These are phyloP conservation scores for Laothoe populi DNA, from an alignment of 2,888 invertebrate genomes.

Conservation along the genomic window DNA sequence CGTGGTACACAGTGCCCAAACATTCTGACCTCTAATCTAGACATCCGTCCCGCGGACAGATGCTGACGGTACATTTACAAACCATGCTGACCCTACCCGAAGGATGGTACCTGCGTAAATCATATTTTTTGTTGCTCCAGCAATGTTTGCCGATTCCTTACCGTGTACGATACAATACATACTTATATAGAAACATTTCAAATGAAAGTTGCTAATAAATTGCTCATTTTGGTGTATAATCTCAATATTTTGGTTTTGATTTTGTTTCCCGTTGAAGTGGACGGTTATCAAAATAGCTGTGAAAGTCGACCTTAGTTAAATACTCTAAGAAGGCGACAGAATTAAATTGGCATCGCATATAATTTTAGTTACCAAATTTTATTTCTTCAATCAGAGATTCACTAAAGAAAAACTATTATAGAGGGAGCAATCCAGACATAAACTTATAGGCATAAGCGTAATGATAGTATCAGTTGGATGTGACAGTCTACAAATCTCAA, in stretches of 20 bases:
- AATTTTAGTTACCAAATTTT: too few species aligned
- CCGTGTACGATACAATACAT: neutral
- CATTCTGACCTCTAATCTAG: conserved; percentile 42
- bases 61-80: conserved; percentile 45
- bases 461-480: too few species aligned
- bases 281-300: neutral
- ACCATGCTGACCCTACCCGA: conserved; percentile 41
- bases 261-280: neutral
- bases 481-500: too few species aligned
- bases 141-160: conserved; percentile 42
- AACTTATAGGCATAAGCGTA: too few species aligned
- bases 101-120: conserved; percentile 39
- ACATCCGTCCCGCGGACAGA: conserved; percentile 39
- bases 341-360: too few species aligned
- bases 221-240: neutral
- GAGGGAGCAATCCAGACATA: too few species aligned
- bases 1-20: conserved; percentile 38
- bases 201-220: neutral
- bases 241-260: neutral
- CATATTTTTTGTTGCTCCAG: conserved; percentile 36
- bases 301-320: too few species aligned
- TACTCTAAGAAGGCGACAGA: too few species aligned
- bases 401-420: too few species aligned
- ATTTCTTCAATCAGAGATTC: too few species aligned
- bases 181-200: neutral